Evolutionary conservation across 2,888 invertebrate species (phyloP).

Genomic region (Petrolisthes cinctipes): DNA sequence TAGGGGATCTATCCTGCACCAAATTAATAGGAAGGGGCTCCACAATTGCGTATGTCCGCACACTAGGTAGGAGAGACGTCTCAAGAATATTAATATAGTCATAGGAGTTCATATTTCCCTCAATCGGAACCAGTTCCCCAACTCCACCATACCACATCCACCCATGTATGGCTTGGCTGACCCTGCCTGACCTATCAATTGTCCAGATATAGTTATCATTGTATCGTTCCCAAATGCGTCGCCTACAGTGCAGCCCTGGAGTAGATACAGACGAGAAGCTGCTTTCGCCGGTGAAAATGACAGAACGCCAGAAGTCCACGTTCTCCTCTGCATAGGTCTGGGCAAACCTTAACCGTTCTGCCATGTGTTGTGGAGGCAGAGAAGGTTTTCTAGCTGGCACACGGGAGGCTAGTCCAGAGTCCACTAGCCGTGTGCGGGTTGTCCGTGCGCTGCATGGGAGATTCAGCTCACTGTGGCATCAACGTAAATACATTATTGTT

Average conservation of each 20-base stretch:
- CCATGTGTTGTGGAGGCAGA: no score
- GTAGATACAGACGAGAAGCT: constrained; percentile 18
- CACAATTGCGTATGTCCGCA: no score
- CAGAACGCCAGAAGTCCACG: not conserved
- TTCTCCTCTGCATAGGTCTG: constrained; percentile 8
- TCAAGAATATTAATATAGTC: no score
- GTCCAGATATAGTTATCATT: no score
- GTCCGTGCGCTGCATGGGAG: constrained; percentile 12
- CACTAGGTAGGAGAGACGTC: no score
- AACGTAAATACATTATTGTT: not conserved
- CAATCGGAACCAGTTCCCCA: no score
- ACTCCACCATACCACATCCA: no score
- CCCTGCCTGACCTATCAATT: no score
- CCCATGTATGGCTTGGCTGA: no score
- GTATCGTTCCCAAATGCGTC: not conserved
- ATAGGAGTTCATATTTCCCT: no score
- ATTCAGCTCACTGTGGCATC: not conserved
- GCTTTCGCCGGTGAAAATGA: not conserved
- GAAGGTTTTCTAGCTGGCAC: not conserved
- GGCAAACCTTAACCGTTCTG: not conserved
- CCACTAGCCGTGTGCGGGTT: constrained; percentile 1
- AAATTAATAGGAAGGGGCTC: no score
- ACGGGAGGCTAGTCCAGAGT: not conserved
- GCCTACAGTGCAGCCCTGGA: not conserved
- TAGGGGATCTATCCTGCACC: no score